phyloP scores from a whole-genome alignment of 2,113 vertebrate species.

The Danionella cerebrum region DNA sequence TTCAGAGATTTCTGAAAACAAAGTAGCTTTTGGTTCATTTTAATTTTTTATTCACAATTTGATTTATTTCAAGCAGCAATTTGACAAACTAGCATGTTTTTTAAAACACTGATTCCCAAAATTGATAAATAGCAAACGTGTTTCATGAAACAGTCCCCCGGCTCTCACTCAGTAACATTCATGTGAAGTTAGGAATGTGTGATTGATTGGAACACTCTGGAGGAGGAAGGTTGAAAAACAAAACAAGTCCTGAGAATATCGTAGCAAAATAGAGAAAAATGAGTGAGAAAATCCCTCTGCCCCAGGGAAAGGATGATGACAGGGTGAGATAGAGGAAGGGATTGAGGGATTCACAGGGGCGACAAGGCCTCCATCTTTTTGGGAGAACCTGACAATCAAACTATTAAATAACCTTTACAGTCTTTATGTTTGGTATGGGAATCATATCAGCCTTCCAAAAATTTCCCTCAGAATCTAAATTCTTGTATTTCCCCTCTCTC shows the following conservation, averaged over 20 bases:
- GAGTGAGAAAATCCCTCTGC: background rate
- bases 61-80: too few relatives aligned
- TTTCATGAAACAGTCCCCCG: background rate
- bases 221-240: constrained; percentile 9
- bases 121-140: background rate
- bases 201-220: background rate
- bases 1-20: too few relatives aligned
- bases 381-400: constrained; percentile 54
- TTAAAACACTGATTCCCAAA: too few relatives aligned
- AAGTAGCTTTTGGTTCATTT: too few relatives aligned
- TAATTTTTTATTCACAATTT: too few relatives aligned
- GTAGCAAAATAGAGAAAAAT: constrained; percentile 7
- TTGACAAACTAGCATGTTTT: too few relatives aligned
- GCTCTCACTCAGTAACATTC: background rate
- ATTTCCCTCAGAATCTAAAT: too few relatives aligned
- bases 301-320: constrained; percentile 7
- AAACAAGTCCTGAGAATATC: constrained; percentile 10
- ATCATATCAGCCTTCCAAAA: too few relatives aligned
- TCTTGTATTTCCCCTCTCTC: too few relatives aligned
- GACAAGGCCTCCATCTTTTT: constrained; percentile 48
- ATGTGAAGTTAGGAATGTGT: background rate
- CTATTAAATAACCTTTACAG: too few relatives aligned
- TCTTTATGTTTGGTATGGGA: too few relatives aligned
- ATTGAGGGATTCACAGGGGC: constrained; percentile 39
- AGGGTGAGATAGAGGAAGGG: constrained; percentile 34